Conservation (phyloP, 2,797 vertebrate genomes). For the Lophotriccus pileatus region DNA sequence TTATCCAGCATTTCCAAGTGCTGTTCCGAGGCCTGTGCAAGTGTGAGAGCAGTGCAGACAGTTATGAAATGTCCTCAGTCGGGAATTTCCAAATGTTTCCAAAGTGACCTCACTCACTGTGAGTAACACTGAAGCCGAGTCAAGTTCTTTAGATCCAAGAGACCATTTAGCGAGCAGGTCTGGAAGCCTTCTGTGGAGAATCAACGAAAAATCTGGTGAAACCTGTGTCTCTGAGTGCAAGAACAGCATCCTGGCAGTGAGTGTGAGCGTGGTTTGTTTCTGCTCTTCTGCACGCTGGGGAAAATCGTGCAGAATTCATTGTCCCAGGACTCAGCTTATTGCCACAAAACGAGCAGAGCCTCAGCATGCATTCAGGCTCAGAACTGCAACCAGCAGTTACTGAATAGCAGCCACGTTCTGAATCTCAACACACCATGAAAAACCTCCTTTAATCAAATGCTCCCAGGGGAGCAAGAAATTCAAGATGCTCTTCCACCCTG, state of each 20-base stretch:
- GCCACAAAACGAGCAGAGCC: background rate
- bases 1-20: background rate
- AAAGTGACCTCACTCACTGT: slow-evolving; percentile 77
- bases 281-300: background rate
- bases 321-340: background rate
- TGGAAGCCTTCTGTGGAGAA: slow-evolving; percentile 81
- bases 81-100: slow-evolving; percentile 77
- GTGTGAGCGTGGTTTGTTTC: background rate
- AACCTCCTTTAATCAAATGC: slow-evolving; percentile 49
- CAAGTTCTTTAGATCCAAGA: slow-evolving; percentile 80
- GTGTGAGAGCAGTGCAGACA: background rate
- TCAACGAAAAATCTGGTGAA: slow-evolving; percentile 78
- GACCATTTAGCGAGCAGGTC: slow-evolving; percentile 79
- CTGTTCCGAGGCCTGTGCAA: background rate
- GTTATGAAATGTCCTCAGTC: slow-evolving; percentile 71
- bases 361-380: background rate
- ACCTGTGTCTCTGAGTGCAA: slow-evolving; percentile 55
- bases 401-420: slow-evolving; percentile 13
- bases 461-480: slow-evolving; percentile 23
- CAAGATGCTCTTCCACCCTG: slow-evolving; percentile 15
- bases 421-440: slow-evolving; percentile 16
- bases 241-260: background rate
- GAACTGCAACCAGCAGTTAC: slow-evolving; percentile 12
- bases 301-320: background rate
- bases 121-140: slow-evolving; percentile 78